These are phyloP conservation scores for Brachionus rubens DNA, from an alignment of 1,140 invertebrate genomes.

Conservation along the genomic window DNA sequence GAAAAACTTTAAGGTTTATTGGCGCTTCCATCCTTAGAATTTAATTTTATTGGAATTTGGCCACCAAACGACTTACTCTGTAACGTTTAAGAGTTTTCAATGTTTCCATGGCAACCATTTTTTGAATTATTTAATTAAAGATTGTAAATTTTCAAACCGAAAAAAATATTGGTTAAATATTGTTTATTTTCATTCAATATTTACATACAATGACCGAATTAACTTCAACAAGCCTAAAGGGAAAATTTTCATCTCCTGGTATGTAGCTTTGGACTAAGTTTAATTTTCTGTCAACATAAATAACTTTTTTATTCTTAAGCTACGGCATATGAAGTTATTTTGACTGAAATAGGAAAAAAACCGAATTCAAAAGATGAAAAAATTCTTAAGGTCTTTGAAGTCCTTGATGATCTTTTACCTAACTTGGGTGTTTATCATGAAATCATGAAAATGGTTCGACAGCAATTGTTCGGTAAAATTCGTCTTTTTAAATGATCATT, in stretches of 20 bases:
- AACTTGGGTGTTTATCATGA: constrained; percentile 37
- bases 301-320: not conserved
- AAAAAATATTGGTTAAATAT: not conserved
- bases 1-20: no score
- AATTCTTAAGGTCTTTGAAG: constrained; percentile 33
- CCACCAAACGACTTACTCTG: no score
- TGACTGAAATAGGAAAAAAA: constrained; percentile 24
- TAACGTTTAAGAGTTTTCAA: no score
- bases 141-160: not conserved
- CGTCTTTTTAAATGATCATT: not conserved
- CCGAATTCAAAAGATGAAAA: constrained; percentile 28
- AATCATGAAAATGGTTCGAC: constrained; percentile 40
- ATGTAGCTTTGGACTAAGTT: not conserved
- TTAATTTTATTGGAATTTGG: no score
- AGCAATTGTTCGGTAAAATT: constrained; percentile 33
- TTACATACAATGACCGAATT: constrained; percentile 25
- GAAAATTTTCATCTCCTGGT: constrained; percentile 24
- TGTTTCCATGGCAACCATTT: not conserved
- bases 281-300: not conserved
- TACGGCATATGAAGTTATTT: constrained; percentile 31
- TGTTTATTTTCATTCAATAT: constrained; percentile 18
- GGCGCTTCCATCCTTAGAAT: no score
- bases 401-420: constrained; percentile 31
- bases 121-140: not conserved
- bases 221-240: not conserved